Conservation (phyloP, 2,113 vertebrate species). For the Lagenorhynchus albirostris region DNA sequence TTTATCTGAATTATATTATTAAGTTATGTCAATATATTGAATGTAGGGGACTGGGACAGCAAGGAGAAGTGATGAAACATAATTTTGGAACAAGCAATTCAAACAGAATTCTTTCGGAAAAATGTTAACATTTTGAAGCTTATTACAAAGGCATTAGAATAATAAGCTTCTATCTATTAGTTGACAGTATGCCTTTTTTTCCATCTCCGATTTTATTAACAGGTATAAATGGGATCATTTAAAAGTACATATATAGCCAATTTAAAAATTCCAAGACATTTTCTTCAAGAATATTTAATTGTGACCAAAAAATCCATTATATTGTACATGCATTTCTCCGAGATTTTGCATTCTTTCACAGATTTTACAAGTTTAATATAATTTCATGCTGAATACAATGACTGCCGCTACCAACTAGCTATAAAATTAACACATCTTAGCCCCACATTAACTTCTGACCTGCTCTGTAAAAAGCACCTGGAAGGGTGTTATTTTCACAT, state of each 20-base stretch:
- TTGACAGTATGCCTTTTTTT: neutral
- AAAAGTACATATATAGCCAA: neutral
- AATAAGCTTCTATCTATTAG: neutral
- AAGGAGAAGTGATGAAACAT: neutral
- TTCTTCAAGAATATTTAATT: conserved; percentile 1
- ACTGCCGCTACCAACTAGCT: conserved; percentile 5
- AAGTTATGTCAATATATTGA: neutral
- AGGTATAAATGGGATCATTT: neutral
- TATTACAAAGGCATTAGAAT: neutral
- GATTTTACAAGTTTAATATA: neutral
- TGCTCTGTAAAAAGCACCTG: neutral
- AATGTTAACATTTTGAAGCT: neutral
- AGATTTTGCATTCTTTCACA: conserved; percentile 43
- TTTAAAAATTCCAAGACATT: neutral
- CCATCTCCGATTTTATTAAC: neutral
- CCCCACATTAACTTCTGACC: conserved; percentile 64
- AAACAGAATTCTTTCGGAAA: neutral
- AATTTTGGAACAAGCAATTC: neutral
- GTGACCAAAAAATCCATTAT: conserved; percentile 30
- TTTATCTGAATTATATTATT: neutral
- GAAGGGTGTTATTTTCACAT: neutral
- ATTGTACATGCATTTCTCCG: conserved; percentile 21
- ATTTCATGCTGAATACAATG: conserved; percentile 48
- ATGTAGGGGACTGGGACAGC: neutral
- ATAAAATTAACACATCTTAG: neutral